Evolutionary conservation across 2,797 vertebrate genomes (phyloP), one percentile per base, ranked within the genome.

Genomic region (Argyrosomus regius): DNA sequence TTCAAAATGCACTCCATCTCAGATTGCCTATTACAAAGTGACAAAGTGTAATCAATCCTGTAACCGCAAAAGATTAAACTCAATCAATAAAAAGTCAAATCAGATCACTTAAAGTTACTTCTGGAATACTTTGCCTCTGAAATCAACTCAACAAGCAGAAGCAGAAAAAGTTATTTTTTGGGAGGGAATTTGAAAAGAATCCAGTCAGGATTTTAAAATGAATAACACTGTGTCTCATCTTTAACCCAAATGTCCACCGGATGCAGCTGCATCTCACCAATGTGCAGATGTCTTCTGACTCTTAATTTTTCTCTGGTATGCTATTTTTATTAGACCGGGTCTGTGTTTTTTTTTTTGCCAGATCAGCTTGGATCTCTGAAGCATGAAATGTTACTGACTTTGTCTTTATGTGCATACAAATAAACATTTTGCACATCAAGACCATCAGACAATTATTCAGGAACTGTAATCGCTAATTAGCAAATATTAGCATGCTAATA

Each of bases 1-100:
- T 90, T 84, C 54, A 58, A 89, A 87, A 88, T 46, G 85, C 59
- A 41, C 45, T 79, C 85, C 35, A 53, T 81, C 70, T 79, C 52
- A 74, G 77, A 83, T 84, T 81, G 41, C 63, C 26, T 46, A 68
- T 79, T 80, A 71, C 41, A 58, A 52, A 18, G 69, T 66, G 81
- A 73, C 78, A 67, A 71, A 54, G 20, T 64, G 81, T 48, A 68
- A 89, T 81, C 35, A 67, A 66, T 65, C 56, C 48, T 48, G 72
- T 17, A 20, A 59, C 63, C 39, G 12, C 58, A 12, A 52, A 52
- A 76, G 43, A 61, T 16, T 52, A 50, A 69, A 67, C 65, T n/a
- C 13, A 60, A 72, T 58, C 48, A 13, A 16, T 61, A 20, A 31
- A 73, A 68, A 68, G 64, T 67, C 1, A 53, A 76, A 82, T 72